Base-by-base conservation (phyloP, 2,888 invertebrate genomes). In the Nasonovia ribisnigri region DNA sequence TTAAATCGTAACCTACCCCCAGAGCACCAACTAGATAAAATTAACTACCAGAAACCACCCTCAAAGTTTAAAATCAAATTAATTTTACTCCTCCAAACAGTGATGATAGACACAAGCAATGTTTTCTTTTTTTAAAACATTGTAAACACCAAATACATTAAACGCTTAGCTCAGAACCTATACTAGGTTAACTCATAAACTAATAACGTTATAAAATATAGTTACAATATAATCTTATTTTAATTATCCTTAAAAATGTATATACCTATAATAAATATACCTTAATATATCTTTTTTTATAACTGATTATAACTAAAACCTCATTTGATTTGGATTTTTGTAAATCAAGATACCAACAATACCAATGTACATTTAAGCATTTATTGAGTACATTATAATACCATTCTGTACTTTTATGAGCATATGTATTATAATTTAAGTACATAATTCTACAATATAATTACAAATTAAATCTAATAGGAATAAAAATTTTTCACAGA, bases 381-480 rank as follows among this genome's bases (percentile, higher is more conserved):
- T 86, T 86, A 43, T 43, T 86, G 29, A 86, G 29, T 43, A 89
- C 16, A n/a, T 29, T 29, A 5, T 29, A 43, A 29, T 26, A 57
- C 16, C 20, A 42, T 24, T 57, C 2, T 24, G 6, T 54, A 54
- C 20, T 54, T 24, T 54, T 24, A 54, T 54, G 54, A 54, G 54
- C 54, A 54, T 54, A 54, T 54, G 46, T 43, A 84, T 43, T 26
- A 84, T 48, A 51, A 48, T 48, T 86, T 86, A 86, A 29, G 11
- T 29, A 67, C 67, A 67, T 67, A 67, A 67, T 36, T 36, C 36
- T 67, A 36, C 36, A 67, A 67, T n/a, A 67, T 67, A 67, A 67
- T 67, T 86, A 86, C 42, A 86, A 86, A 43, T 86, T 86, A 86
- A 86, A 46, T 29, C 13, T 86, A 86, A 86, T 86, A 86, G 86